Evolutionary conservation across 2,113 vertebrate genomes (phyloP), one percentile per base, ranked within the genome.

Genomic region (Uropsilus gracilis): DNA sequence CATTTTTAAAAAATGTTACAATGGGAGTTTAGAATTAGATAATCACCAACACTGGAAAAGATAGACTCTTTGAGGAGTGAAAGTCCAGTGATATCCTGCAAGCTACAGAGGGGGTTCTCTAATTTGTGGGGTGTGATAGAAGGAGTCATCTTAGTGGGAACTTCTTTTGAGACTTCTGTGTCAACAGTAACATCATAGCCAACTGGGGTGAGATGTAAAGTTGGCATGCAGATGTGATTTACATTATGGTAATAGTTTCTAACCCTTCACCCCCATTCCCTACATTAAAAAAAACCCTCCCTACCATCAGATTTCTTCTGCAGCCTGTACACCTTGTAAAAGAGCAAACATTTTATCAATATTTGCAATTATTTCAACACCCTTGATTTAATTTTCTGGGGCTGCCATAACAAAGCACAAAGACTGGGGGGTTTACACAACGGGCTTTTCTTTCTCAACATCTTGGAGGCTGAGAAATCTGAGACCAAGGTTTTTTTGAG

Each of bases 51-150:
- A 24, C 28, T 50, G 32, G 17, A 2, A 53, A 68, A 28, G 37
- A 44, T 28, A n/a, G n/a, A n/a, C n/a, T n/a, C 28, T 6, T 0
- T 1, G 39, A 34, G 26, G 50, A 17, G 55, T 2, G 44, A 78
- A 28, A 46, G 3, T 14, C 61, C 28, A 0, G 14, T 3, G 9
- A 9, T 20, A 7, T 57, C 50, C 66, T n/a, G 3, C 37, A 50
- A 69, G 81, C 75, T 39, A 30, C 48, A 50, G 57, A 24, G 39
- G n/a, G 1, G 12, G 3, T 32, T 50, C 55, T 82, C 69, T 39
- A n/a, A 26, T 26, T 3, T 13, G 28, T 9, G 24, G 37, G 10
- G 20, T 24, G 3, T 12, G 17, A 53, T 32, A 34, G 53, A 22
- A 32, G 53, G 28, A 32, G 8, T 24, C 5, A 0, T 26, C 34